Conservation (phyloP, 2,888 invertebrate species). For the Rhingia campestris region DNA sequence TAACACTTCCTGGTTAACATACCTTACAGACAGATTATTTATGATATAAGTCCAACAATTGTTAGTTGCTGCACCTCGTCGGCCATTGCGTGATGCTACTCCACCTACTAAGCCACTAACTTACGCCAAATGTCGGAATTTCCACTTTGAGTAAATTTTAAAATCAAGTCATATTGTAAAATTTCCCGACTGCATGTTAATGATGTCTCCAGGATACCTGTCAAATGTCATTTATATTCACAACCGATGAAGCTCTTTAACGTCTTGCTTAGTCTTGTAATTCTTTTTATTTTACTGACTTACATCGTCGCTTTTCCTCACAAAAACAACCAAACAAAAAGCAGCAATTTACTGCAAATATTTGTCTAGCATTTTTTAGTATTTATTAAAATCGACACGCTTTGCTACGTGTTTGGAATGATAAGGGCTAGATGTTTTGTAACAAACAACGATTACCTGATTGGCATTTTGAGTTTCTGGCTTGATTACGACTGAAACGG, state of each 20-base stretch:
- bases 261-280: neutral
- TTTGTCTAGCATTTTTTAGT: slow-evolving; percentile 35
- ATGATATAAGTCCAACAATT: neutral
- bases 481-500: neutral
- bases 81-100: slow-evolving; percentile 8
- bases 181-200: slow-evolving; percentile 7
- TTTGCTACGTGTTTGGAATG: slow-evolving; percentile 46
- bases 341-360: slow-evolving; percentile 34
- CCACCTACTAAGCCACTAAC: slow-evolving; percentile 21
- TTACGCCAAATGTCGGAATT: slow-evolving; percentile 29
- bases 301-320: slow-evolving; percentile 6
- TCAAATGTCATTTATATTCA: slow-evolving; percentile 41
- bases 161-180: slow-evolving; percentile 15
- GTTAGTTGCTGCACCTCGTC: slow-evolving; percentile 23
- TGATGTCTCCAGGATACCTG: slow-evolving; percentile 44
- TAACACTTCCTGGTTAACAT: neutral
- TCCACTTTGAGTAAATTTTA: slow-evolving; percentile 16
- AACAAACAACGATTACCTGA: slow-evolving; percentile 36
- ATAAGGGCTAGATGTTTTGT: slow-evolving; percentile 23
- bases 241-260: slow-evolving; percentile 28
- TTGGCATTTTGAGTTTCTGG: slow-evolving; percentile 28
- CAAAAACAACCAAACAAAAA: slow-evolving; percentile 27
- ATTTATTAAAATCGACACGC: slow-evolving; percentile 55
- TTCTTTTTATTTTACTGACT: slow-evolving; percentile 21
- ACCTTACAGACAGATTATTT: neutral